Evolutionary conservation across 1,140 invertebrate species (phyloP), one percentile per base, ranked within the genome.

Genomic region (Drosophila parabipectinata): DNA sequence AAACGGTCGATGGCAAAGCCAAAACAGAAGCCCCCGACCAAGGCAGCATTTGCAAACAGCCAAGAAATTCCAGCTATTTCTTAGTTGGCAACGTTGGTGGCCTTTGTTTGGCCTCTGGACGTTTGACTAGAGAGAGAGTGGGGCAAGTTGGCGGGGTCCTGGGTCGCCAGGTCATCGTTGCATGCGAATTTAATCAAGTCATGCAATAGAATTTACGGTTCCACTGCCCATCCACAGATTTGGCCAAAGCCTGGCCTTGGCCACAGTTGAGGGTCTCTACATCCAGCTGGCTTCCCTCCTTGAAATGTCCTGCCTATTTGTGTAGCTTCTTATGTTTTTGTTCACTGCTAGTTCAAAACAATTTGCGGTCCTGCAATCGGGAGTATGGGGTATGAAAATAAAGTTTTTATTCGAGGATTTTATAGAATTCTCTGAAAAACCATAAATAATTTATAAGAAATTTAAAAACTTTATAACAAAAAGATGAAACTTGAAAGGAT

Each of bases 111-210:
- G 71, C 44, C 52, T 32, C 48, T 28, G 39, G 28, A 26, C 4
- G 14, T 8, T n/a, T 10, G 14, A 15, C 8, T 10, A 6, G 10
- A 18, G 7, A 18, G 37, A 3, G 45, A 14, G 15, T 44, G 26
- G 18, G 14, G 12, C 15, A 8, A 37, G 37, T 21, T 34, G 18
- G 3, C 34, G 34, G 24, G 18, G 41, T 44, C 14, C 14, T 44
- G 5, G 41, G 41, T 44, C 41, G n/a, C 26, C 34, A 15, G 72
- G 61, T 55, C 72, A 59, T 44, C 64, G 66, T 82, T 90, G 87
- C 78, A 90, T 82, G 87, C 88, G 87, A 88, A 90, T 90, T 90
- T 88, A 90, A 90, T 90, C 87, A 83, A 90, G 87, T 90, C 88
- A 88, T 87, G 87, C 87, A 88, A 90, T 87, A 90, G 90, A 90